A percentile compares a stretch with the other conserved stretches of the same genome.
Evolutionary conservation across 1,140 invertebrate species (phyloP).

Genomic region (Zaprionus davidi): DNA sequence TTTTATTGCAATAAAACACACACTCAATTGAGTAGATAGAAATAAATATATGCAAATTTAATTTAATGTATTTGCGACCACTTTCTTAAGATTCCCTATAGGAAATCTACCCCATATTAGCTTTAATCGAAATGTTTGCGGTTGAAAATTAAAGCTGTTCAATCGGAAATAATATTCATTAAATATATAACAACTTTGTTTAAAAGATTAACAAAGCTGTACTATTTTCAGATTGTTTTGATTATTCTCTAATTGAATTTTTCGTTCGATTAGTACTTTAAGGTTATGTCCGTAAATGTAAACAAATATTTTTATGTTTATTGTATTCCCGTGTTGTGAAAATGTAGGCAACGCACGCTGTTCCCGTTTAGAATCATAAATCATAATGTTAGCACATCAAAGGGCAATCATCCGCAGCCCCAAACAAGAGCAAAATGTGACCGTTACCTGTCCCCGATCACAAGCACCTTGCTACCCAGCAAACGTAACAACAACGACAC

Average conservation of each 20-base stretch:
- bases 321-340: constrained; percentile 22
- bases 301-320: constrained; percentile 50
- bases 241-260: constrained; percentile 9
- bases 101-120: background rate
- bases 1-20: constrained; percentile 16
- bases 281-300: constrained; percentile 40
- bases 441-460: constrained; percentile 1
- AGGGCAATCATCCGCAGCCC: constrained; percentile 20
- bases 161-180: background rate
- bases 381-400: constrained; percentile 54
- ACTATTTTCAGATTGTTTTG: constrained; percentile 1
- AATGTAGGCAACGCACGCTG: background rate
- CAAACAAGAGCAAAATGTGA: constrained; percentile 22
- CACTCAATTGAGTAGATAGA: background rate
- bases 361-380: constrained; percentile 52
- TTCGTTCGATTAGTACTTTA: background rate
- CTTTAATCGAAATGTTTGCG: background rate
- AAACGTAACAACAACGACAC: background rate
- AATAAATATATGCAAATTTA: background rate
- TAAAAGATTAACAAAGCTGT: background rate
- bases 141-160: background rate
- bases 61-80: background rate
- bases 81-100: background rate
- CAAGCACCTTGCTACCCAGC: constrained; percentile 4
- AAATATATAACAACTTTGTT: background rate